phyloP scores from a whole-genome alignment of 2,888 invertebrate genomes.

The Coleophora deauratella region DNA sequence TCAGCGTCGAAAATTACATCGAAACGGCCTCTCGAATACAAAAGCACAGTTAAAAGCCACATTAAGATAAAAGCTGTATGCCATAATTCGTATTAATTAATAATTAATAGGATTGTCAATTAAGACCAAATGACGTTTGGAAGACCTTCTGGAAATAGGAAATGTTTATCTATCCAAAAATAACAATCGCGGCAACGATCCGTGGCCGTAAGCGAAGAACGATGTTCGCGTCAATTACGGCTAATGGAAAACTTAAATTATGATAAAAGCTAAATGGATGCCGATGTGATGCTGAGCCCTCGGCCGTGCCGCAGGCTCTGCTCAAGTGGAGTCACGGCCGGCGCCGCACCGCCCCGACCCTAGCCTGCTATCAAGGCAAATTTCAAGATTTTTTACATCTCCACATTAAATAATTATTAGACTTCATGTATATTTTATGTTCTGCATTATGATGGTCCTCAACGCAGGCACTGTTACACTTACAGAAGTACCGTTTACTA shows the following conservation, averaged over 20 bases:
- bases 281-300: slow-evolving; percentile 43
- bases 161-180: slow-evolving; percentile 67
- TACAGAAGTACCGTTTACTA: too few relatives aligned
- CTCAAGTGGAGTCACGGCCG: not conserved
- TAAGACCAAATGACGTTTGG: slow-evolving; percentile 50
- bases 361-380: too few relatives aligned
- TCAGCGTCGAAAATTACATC: slow-evolving; percentile 53
- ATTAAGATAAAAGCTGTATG: slow-evolving; percentile 68
- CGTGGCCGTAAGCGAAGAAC: slow-evolving; percentile 68
- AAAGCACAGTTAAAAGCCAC: slow-evolving; percentile 62
- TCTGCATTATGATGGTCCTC: too few relatives aligned
- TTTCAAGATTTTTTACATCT: too few relatives aligned
- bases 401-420: too few relatives aligned
- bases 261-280: slow-evolving; percentile 68
- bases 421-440: too few relatives aligned
- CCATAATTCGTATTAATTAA: slow-evolving; percentile 68
- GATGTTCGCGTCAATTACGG: slow-evolving; percentile 72
- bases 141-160: slow-evolving; percentile 60
- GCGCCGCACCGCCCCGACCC: not conserved
- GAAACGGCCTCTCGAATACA: slow-evolving; percentile 59
- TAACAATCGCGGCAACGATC: slow-evolving; percentile 58
- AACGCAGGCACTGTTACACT: too few relatives aligned
- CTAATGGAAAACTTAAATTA: slow-evolving; percentile 75
- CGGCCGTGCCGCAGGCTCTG: not conserved
- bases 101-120: slow-evolving; percentile 69